phyloP scores from a whole-genome alignment of 2,888 invertebrate genomes.

The Allacma fusca region DNA sequence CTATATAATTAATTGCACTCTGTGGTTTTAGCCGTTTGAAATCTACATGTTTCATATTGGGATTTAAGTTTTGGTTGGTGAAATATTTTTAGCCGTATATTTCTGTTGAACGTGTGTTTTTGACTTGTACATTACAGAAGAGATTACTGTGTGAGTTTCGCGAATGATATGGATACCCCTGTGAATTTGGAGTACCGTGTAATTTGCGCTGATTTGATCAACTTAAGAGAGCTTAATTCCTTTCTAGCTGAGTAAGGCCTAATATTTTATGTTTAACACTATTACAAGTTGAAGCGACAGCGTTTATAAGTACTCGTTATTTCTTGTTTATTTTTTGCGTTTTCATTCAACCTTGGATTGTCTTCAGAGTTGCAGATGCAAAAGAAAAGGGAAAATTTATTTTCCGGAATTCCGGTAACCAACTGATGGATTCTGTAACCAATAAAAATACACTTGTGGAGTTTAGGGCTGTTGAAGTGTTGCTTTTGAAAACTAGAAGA shows the following conservation, averaged over 20 bases:
- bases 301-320: neutral
- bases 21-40: too few species aligned
- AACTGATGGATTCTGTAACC: neutral
- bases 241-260: neutral
- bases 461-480: neutral
- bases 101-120: too few species aligned
- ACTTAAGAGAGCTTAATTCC: neutral
- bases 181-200: neutral
- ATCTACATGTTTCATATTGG: too few species aligned
- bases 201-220: neutral
- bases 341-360: neutral
- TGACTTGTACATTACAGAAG: neutral
- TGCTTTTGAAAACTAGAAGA: conserved; percentile 3
- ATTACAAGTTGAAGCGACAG: neutral
- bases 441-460: neutral
- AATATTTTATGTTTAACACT: neutral
- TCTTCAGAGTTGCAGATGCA: neutral
- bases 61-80: too few species aligned
- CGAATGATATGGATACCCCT: neutral
- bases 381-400: neutral
- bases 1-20: too few species aligned
- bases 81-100: too few species aligned
- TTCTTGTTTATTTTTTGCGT: neutral
- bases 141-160: neutral
- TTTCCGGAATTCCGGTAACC: neutral